phyloP scores from a whole-genome alignment of 2,888 invertebrate genomes.

The Nemotelus pantherinus region DNA sequence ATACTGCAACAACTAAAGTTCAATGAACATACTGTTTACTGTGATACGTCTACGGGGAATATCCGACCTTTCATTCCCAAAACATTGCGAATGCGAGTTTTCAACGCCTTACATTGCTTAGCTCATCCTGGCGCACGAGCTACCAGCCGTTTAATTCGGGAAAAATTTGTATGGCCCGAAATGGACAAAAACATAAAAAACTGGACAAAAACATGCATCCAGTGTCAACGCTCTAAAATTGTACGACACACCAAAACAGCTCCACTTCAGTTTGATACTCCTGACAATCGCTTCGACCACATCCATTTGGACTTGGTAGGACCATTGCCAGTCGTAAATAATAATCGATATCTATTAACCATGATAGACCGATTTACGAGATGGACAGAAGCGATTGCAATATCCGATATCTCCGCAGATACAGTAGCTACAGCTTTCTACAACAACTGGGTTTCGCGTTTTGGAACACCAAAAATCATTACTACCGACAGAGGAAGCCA shows the following conservation, averaged over 20 bases:
- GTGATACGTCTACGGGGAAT: too few relatives aligned
- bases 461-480: too few relatives aligned
- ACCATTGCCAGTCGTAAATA: slow-evolving; percentile 53
- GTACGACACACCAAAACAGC: too few relatives aligned
- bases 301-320: slow-evolving; percentile 2
- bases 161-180: too few relatives aligned
- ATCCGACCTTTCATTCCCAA: background rate
- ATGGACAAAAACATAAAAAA: background rate
- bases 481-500: background rate
- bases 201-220: slow-evolving; percentile 1
- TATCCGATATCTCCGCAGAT: slow-evolving; percentile 44
- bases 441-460: too few relatives aligned
- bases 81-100: too few relatives aligned
- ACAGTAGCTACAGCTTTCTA: too few relatives aligned
- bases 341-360: too few relatives aligned
- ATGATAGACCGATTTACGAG: slow-evolving; percentile 52
- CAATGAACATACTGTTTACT: too few relatives aligned
- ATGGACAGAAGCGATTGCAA: slow-evolving; percentile 53
- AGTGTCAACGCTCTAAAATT: too few relatives aligned
- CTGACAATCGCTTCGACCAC: background rate
- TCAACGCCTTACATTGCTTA: too few relatives aligned
- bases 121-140: background rate
- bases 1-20: too few relatives aligned
- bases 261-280: background rate
- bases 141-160: slow-evolving; percentile 2